These are phyloP conservation scores for Chelonoidis abingdonii DNA, from an alignment of 2,113 vertebrate species.

Conservation along the genomic window DNA sequence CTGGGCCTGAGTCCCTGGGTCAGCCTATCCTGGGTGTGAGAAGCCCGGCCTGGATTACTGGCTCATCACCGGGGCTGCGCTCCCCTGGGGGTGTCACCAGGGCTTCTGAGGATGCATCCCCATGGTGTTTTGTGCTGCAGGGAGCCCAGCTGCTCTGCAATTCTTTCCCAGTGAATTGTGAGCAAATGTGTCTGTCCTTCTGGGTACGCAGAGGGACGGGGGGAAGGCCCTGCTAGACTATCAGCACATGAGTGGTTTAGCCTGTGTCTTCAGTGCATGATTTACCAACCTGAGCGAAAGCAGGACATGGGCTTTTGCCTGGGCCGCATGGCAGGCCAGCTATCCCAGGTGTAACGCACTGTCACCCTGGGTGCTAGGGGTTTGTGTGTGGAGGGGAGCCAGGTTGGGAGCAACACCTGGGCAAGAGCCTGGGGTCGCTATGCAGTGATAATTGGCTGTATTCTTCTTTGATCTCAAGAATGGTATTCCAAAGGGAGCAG, in stretches of 20 bases:
- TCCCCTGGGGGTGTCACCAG: too few species aligned
- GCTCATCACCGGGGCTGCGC: too few species aligned
- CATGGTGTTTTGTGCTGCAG: background rate
- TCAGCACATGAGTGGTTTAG: background rate
- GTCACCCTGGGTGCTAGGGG: background rate
- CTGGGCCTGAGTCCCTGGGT: too few species aligned
- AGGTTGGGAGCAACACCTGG: too few species aligned
- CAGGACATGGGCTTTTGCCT: background rate
- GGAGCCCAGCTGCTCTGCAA: background rate
- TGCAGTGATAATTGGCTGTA: too few species aligned
- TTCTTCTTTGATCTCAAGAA: too few species aligned
- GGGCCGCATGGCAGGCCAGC: too few species aligned
- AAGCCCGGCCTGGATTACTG: background rate
- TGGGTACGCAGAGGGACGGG: too few species aligned
- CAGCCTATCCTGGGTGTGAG: background rate
- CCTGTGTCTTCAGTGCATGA: background rate
- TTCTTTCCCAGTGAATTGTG: too few species aligned
- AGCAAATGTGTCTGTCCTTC: background rate
- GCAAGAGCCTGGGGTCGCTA: background rate
- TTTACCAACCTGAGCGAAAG: background rate
- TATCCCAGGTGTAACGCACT: too few species aligned
- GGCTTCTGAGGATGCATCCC: background rate
- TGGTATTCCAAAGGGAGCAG: too few species aligned
- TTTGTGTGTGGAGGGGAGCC: background rate
- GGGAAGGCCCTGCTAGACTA: background rate